Evolutionary conservation across 2,888 invertebrate genomes (phyloP), one percentile per base, ranked within the genome.

Genomic region (Elysia crispata): DNA sequence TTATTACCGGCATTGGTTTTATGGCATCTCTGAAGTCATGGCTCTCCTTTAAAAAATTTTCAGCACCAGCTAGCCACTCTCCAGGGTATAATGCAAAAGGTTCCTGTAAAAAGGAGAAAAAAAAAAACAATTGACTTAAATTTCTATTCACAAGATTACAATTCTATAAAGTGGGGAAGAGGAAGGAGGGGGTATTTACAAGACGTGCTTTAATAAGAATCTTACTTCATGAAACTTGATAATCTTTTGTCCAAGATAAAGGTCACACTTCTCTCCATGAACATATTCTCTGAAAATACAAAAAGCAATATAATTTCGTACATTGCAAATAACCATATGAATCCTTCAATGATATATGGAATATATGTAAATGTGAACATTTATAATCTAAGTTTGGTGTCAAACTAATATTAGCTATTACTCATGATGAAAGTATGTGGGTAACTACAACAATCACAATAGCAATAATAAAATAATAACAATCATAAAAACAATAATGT

Each of bases 71-170:
- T 28, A 91, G 82, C n/a, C 64, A 69, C 81, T 91, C 91, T 1
- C 91, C 91, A 23, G 91, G 91, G 82, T 89, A 91, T 18, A 91
- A 83, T 28, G 90, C 88, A 82, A 91, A 91, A 60, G 91, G 91
- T 77, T 89, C 89, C 87, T 90, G 79, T 41, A 77, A 76, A 54
- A 8, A 67, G 8, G 23, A 60, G 6, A 3, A 60, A 23, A 60
- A 20, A 60, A 23, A 23, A 60, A 23, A 15, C 33, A 72, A 72
- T 5, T 23, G n/a, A 23, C 20, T 50, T 3, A n/a, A n/a, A n/a
- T n/a, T n/a, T n/a, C n/a, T n/a, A n/a, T n/a, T n/a, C n/a, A n/a
- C n/a, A n/a, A n/a, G n/a, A n/a, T n/a, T n/a, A n/a, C n/a, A n/a
- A n/a, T n/a, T n/a, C n/a, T n/a, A n/a, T n/a, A n/a, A n/a, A n/a